A percentile compares a stretch with the other conserved stretches of the same genome.
Evolutionary conservation across 1,140 invertebrate genomes (phyloP).

Genomic region (Nasonia giraulti): DNA sequence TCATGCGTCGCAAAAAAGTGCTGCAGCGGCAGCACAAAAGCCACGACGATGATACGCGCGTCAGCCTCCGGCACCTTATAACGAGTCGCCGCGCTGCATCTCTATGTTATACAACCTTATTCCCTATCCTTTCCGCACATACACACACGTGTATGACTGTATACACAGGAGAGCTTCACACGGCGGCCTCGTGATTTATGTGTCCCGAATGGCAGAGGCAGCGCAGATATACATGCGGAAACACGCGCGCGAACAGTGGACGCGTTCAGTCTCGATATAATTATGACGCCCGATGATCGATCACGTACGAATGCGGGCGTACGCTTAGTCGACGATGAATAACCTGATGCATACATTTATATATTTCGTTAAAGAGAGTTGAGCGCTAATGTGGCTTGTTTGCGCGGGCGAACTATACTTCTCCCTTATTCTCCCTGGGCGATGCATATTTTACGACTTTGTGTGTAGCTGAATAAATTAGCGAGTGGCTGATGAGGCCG

Average conservation of each 20-base stretch:
- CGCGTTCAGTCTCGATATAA: neutral
- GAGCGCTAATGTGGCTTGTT: neutral
- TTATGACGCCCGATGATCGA: constrained; percentile 14
- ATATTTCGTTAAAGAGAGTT: neutral
- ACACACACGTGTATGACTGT: too few species aligned
- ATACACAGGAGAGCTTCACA: neutral
- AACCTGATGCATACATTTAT: neutral
- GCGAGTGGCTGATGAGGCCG: too few species aligned
- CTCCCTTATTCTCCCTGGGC: too few species aligned
- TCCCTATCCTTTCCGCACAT: too few species aligned
- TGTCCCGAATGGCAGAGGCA: neutral
- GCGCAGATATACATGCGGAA: neutral
- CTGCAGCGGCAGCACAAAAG: too few species aligned
- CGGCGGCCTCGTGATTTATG: neutral
- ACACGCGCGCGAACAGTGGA: neutral
- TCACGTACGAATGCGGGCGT: neutral
- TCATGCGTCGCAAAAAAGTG: too few species aligned
- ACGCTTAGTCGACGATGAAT: neutral
- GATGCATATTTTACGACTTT: neutral
- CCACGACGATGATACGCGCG: too few species aligned
- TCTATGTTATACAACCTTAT: too few species aligned
- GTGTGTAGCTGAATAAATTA: too few species aligned
- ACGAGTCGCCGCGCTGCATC: too few species aligned
- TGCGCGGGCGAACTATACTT: too few species aligned
- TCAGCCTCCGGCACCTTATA: too few species aligned